Percentiles rank a stretch among this genome's conserved stretches.
These are phyloP conservation scores for Tridacna crocea DNA, from an alignment of 2,888 invertebrate species.

Conservation along the genomic window DNA sequence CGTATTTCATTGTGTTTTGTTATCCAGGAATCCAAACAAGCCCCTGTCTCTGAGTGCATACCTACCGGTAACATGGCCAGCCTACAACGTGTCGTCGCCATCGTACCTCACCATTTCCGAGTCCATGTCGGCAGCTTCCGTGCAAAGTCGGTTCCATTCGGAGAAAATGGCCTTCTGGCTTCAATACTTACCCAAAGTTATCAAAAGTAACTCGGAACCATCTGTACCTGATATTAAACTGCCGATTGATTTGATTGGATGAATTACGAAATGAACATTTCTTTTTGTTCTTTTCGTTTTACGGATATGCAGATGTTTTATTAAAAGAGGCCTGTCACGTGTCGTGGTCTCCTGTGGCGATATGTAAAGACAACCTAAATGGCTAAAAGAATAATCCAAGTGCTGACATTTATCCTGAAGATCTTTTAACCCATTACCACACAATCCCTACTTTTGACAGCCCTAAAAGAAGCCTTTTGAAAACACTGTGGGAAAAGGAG, in stretches of 20 bases:
- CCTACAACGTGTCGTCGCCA: conserved; percentile 36
- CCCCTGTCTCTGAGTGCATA: conserved; percentile 31
- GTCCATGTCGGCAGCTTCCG: conserved; percentile 21
- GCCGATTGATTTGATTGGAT: conserved; percentile 2
- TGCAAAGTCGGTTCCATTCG: conserved; percentile 33
- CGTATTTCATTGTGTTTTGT: too few relatives aligned
- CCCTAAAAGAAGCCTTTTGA: too few relatives aligned
- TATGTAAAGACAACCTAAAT: too few relatives aligned
- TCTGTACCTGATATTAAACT: neutral
- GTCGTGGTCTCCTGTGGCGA: too few relatives aligned
- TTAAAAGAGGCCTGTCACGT: too few relatives aligned
- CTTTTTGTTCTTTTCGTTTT: neutral
- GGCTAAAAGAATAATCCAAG: too few relatives aligned
- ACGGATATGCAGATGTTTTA: too few relatives aligned
- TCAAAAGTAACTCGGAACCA: neutral
- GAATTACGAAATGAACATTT: neutral
- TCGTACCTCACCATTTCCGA: conserved; percentile 40
- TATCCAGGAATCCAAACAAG: conserved; percentile 46
- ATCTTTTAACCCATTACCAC: too few relatives aligned
- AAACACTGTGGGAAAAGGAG: too few relatives aligned
- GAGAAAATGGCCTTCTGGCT: conserved; percentile 42
- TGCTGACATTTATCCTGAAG: too few relatives aligned
- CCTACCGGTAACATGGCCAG: conserved; percentile 44
- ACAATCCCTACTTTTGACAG: too few relatives aligned
- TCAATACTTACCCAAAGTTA: conserved; percentile 17